Evolutionary conservation across 2,113 vertebrate genomes (phyloP), one percentile per base, ranked within the genome.

Genomic region (Chamaetylas fuelleborni): DNA sequence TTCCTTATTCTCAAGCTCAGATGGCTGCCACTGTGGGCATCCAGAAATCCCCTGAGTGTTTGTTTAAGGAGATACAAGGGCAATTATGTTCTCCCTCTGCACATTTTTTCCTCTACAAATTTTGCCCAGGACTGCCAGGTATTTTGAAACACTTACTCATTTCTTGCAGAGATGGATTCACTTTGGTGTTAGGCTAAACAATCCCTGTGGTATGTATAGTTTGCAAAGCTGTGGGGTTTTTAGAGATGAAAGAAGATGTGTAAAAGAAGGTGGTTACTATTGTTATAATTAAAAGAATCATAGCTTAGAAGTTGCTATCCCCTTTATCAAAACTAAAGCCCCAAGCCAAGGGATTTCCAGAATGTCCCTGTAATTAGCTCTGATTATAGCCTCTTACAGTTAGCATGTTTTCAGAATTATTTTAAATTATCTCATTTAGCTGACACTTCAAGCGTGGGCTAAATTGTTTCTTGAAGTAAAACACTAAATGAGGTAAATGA

Each of bases 361-460:
- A 94, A 81, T 40, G 47, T 70, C 80, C 81, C 80, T 95, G n/a
- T 96, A 95, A 97, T 96, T 97, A 97, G 50, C 85, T 85, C 77
- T 95, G 92, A 96, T 97, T 92, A 92, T 69, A 96, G 88, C 53
- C 91, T 96, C 87, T 93, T 81, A 53, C 3, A 11, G 64, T 61
- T 89, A 91, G 34, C 42, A 9, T 91, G 89, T 87, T 84, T 88
- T 92, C 84, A 88, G 88, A 78, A 76, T 87, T 90, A 85, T 77
- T 90, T 67, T 83, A 60, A 92, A 94, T 92, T 84, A 81, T 76
- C 80, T 83, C 33, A 77, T 94, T 96, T 95, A 95, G 70, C 88
- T 95, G 90, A 91, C 82, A 91, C 86, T 82, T 89, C 82, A 88
- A 58, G 83, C 8, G 0, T 43, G 48, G 61, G 79, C 77, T 84